Conservation (phyloP, 2,113 vertebrate genomes). For the Emberiza fucata region DNA sequence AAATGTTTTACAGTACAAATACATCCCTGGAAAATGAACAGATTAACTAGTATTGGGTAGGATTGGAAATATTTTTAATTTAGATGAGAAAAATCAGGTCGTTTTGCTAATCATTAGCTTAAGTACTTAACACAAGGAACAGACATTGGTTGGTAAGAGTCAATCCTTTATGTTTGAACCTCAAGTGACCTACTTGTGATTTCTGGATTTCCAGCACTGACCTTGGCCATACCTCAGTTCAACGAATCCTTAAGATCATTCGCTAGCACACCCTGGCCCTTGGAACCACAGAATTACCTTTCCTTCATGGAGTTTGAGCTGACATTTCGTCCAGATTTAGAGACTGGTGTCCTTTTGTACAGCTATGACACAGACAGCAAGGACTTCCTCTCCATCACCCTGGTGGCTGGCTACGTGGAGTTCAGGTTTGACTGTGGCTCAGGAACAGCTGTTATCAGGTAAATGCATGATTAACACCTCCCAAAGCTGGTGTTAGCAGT, state of each 20-base stretch:
- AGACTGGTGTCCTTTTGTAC: constrained; percentile 87
- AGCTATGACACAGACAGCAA: constrained; percentile 86
- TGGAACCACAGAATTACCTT: constrained; percentile 85
- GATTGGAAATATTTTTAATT: not conserved
- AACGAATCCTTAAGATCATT: constrained; percentile 86
- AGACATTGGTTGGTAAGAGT: not conserved
- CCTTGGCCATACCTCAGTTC: constrained; percentile 86
- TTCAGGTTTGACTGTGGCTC: constrained; percentile 97
- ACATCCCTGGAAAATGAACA: not conserved
- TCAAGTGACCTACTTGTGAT: not conserved
- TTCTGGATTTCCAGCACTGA: constrained; percentile 78
- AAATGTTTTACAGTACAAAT: not conserved
- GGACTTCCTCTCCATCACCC: constrained; percentile 88
- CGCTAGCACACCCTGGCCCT: constrained; percentile 86
- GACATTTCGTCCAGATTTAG: constrained; percentile 80
- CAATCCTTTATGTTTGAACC: not conserved
- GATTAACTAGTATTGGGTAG: not conserved
- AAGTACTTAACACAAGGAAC: not conserved
- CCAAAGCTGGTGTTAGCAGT: not conserved
- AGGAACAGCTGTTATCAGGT: constrained; percentile 88
- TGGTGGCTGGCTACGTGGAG: constrained; percentile 84
- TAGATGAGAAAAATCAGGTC: not conserved
- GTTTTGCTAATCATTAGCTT: not conserved
- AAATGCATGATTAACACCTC: not conserved
- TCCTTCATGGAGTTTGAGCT: constrained; percentile 96